Conservation (phyloP, 2,888 invertebrate genomes). For the Tetragonisca angustula region DNA sequence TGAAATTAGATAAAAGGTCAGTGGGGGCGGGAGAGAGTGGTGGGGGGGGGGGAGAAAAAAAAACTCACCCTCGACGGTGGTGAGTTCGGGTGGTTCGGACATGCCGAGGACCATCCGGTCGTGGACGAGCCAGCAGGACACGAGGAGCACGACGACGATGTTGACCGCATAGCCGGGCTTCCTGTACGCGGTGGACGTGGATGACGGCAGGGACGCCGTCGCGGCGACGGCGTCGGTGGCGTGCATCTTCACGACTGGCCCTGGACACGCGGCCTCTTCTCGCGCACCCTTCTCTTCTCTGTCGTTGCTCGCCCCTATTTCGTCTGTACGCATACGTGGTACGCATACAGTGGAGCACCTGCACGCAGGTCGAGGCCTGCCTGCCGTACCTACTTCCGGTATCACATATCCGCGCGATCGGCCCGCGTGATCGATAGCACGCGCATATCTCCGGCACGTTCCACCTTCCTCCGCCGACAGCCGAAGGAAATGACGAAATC, state of each 20-base stretch:
- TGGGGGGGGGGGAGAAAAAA: too few species aligned
- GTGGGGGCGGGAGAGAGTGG: background rate
- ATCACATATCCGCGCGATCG: constrained; percentile 70
- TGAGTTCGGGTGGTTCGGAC: constrained; percentile 77
- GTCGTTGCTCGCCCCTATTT: constrained; percentile 38
- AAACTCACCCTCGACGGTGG: constrained; percentile 74
- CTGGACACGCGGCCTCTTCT: constrained; percentile 72
- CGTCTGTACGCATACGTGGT: constrained; percentile 53
- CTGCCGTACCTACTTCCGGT: constrained; percentile 74
- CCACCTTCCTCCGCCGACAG: constrained; percentile 28
- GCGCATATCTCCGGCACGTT: constrained; percentile 63
- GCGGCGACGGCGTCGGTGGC: constrained; percentile 50
- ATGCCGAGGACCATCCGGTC: constrained; percentile 74
- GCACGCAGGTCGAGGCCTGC: constrained; percentile 70
- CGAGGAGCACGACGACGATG: constrained; percentile 71
- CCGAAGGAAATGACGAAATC: background rate
- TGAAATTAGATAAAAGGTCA: too few species aligned
- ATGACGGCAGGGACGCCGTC: constrained; percentile 78
- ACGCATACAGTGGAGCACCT: constrained; percentile 61
- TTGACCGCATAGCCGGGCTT: constrained; percentile 65
- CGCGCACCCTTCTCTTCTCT: constrained; percentile 52
- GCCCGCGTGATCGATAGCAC: constrained; percentile 68
- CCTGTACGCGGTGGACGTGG: constrained; percentile 72
- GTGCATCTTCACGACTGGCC: constrained; percentile 64
- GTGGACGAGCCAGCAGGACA: constrained; percentile 73